Base-by-base conservation (phyloP, 2,888 invertebrate genomes). In the Lamproptera curius region DNA sequence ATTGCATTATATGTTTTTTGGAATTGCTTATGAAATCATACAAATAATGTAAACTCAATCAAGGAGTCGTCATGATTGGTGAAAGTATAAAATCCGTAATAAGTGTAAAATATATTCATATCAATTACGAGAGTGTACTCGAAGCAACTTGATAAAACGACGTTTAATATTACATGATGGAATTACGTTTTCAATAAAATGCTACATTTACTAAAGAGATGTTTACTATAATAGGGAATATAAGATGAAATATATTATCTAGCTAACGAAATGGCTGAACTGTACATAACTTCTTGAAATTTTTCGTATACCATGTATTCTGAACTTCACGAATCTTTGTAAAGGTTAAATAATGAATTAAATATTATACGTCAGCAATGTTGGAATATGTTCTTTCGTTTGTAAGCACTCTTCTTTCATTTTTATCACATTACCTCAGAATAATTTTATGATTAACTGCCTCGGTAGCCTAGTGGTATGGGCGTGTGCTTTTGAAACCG, bases 381-480 rank as follows among this genome's bases (percentile, higher is more conserved):
- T 40, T 16, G 39, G 39, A 49, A 35, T 36, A 36, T 4, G 17
- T 33, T 49, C 20, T 49, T 40, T 43, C 42, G 43, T 48, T 48
- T 43, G 15, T 43, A 43, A 40, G 34, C 26, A 34, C n/a, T n/a
- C 41, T 31, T 42, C 16, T 57, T 56, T 57, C 59, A 57, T 31
- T 31, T 31, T 11, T 10, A 11, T 31, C 4, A 11, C 11, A 31
- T 58, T 62, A 58, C 56, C 57, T 51, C 28, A 31, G 31, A n/a
- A 28, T 40, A 49, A 40, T 41, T 26, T 44, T 31, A 62, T 57
- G 61, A 64, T n/a, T n/a, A n/a, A n/a, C n/a, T n/a, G n/a, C n/a
- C n/a, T n/a, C n/a, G n/a, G n/a, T n/a, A n/a, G n/a, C n/a, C n/a
- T n/a, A n/a, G n/a, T n/a, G n/a, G n/a, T n/a, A n/a, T n/a, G n/a